Evolutionary conservation across 2,113 vertebrate genomes (phyloP).

Genomic region (Polyodon spathula): DNA sequence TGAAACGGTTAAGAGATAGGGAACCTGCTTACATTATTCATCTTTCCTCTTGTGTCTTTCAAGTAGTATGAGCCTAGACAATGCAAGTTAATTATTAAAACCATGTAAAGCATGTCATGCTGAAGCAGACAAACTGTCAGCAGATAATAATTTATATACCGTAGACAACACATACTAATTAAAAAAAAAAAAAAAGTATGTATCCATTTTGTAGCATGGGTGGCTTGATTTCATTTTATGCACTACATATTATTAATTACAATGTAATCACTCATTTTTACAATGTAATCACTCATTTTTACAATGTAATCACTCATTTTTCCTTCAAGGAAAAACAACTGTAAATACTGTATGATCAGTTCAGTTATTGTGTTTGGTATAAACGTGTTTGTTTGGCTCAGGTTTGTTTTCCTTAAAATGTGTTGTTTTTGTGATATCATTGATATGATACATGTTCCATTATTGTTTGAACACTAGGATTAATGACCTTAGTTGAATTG

Average conservation of each 20-base stretch:
- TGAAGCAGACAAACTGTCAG: neutral
- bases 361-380: no score
- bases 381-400: no score
- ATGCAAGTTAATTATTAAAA: neutral
- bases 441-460: no score
- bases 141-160: neutral
- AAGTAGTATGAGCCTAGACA: neutral
- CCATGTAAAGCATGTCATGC: neutral
- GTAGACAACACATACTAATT: neutral
- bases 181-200: neutral
- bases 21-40: neutral
- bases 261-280: no score
- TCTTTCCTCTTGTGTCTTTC: neutral
- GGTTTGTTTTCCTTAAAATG: no score
- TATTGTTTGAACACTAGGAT: no score
- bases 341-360: no score
- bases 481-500: no score
- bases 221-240: neutral
- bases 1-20: neutral
- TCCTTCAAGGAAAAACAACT: no score
- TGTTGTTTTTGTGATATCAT: no score
- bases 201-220: neutral
- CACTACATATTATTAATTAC: neutral
- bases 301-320: no score
- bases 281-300: no score